Conservation (phyloP, 1,140 invertebrate genomes). For the Ceratitis capitata region DNA sequence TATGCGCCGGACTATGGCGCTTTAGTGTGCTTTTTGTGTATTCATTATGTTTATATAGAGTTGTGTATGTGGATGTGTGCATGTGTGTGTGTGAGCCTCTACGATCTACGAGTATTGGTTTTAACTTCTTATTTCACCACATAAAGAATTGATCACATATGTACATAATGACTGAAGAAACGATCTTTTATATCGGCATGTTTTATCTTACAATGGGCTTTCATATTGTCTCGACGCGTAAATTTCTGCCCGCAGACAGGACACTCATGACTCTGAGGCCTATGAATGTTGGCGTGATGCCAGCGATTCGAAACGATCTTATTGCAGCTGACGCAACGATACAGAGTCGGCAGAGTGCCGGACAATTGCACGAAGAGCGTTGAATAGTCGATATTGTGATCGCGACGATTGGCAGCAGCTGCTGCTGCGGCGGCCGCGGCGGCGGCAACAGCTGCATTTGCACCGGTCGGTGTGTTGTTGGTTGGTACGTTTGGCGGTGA, state of each 20-base stretch:
- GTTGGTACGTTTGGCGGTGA: slow-evolving; percentile 43
- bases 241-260: slow-evolving; percentile 74
- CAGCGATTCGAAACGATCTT: slow-evolving; percentile 78
- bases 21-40: neutral
- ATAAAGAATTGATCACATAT: slow-evolving; percentile 68
- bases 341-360: slow-evolving; percentile 62
- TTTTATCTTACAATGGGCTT: slow-evolving; percentile 76
- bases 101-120: no score
- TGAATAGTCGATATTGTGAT: slow-evolving; percentile 65
- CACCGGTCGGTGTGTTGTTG: slow-evolving; percentile 41
- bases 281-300: slow-evolving; percentile 77
- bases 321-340: slow-evolving; percentile 69
- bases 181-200: slow-evolving; percentile 69
- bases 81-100: neutral
- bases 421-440: slow-evolving; percentile 53
- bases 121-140: slow-evolving; percentile 55
- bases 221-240: slow-evolving; percentile 77
- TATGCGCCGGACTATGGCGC: neutral
- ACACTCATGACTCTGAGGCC: slow-evolving; percentile 76
- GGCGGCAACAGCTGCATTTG: slow-evolving; percentile 37
- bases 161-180: slow-evolving; percentile 66
- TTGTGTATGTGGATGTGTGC: neutral
- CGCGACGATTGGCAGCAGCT: slow-evolving; percentile 59
- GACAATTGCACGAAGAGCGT: slow-evolving; percentile 63
- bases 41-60: no score